These are phyloP conservation scores for Ceratothoa steindachneri DNA, from an alignment of 2,888 invertebrate genomes.

Conservation along the genomic window DNA sequence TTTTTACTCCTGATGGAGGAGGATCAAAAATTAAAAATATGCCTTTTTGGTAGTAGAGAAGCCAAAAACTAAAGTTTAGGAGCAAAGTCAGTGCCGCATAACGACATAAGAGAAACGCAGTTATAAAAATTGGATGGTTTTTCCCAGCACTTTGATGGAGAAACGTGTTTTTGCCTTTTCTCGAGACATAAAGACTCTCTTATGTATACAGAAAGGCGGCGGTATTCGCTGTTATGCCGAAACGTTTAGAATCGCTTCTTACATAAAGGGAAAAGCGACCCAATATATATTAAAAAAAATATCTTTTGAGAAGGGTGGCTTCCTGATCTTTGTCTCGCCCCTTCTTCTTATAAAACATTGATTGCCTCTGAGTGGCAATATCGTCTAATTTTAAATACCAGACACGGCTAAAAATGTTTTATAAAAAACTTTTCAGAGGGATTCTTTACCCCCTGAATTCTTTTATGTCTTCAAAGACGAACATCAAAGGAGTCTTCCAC, in stretches of 20 bases:
- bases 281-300: conserved; percentile 7
- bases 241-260: conserved; percentile 11
- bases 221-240: conserved; percentile 6
- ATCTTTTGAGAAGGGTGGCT: neutral
- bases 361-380: conserved; percentile 13
- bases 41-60: neutral
- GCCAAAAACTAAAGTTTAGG: conserved; percentile 4
- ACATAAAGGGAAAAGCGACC: conserved; percentile 1
- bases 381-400: conserved; percentile 9
- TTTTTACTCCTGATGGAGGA: neutral
- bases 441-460: neutral
- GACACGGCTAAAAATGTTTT: neutral
- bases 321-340: conserved; percentile 3
- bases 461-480: neutral
- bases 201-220: conserved; percentile 10
- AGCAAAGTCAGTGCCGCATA: conserved; percentile 10
- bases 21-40: conserved; percentile 10
- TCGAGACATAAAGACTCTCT: neutral
- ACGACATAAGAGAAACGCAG: conserved; percentile 10
- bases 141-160: conserved; percentile 10
- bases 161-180: neutral
- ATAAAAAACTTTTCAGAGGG: neutral
- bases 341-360: conserved; percentile 8
- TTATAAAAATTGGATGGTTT: neutral
- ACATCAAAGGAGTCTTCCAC: neutral